Conservation (phyloP, 1,140 invertebrate species). For the Maconellicoccus hirsutus region DNA sequence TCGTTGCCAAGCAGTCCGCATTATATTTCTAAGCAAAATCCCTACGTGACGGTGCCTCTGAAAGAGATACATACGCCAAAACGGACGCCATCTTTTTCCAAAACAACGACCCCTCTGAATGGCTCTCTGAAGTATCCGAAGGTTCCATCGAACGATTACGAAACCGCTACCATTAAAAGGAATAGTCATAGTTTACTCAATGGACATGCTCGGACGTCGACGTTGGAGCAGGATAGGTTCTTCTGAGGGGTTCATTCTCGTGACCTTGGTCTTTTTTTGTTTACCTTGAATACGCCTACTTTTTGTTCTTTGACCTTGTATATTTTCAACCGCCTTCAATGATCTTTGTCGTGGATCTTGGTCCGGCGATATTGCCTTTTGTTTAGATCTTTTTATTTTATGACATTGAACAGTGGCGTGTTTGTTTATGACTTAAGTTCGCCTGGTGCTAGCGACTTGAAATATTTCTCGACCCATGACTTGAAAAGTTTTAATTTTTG, state of each 20-base stretch:
- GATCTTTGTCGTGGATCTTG: too few species aligned
- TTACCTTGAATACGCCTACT: too few species aligned
- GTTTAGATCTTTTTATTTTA: too few species aligned
- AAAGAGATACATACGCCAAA: slow-evolving; percentile 45
- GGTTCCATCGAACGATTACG: slow-evolving; percentile 58
- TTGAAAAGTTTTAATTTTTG: too few species aligned
- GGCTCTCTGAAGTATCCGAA: slow-evolving; percentile 37
- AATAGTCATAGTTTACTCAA: slow-evolving; percentile 51
- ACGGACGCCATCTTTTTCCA: slow-evolving; percentile 32
- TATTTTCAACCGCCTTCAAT: too few species aligned
- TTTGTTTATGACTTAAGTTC: too few species aligned
- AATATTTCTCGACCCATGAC: too few species aligned
- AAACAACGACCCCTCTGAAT: slow-evolving; percentile 11
- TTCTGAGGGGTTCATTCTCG: slow-evolving; percentile 35
- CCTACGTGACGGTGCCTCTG: slow-evolving; percentile 66
- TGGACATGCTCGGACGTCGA: slow-evolving; percentile 39
- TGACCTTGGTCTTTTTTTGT: too few species aligned
- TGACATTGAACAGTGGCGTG: too few species aligned
- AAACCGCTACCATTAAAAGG: slow-evolving; percentile 62
- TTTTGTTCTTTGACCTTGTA: too few species aligned
- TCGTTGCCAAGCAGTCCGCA: slow-evolving; percentile 55
- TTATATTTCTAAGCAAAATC: slow-evolving; percentile 67
- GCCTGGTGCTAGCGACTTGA: too few species aligned
- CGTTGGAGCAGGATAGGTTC: slow-evolving; percentile 46
- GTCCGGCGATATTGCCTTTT: too few species aligned